phyloP scores from a whole-genome alignment of 2,113 vertebrate species.

The Alces alces region DNA sequence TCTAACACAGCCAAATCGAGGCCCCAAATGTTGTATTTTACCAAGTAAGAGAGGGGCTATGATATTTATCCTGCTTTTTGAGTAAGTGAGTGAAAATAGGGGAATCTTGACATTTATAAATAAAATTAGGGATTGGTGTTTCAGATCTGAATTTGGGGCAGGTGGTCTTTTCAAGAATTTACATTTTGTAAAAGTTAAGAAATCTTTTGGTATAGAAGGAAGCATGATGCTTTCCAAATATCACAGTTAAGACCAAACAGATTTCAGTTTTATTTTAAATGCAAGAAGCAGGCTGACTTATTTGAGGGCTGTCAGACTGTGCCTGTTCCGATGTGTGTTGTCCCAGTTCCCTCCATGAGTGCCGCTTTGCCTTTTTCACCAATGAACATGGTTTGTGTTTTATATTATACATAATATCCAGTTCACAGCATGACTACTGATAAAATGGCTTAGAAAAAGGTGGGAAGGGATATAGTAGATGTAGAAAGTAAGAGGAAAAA shows the following conservation, averaged over 20 bases:
- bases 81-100: not conserved
- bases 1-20: not conserved
- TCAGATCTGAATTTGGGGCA: constrained; percentile 3
- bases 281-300: not conserved
- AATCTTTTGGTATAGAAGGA: constrained; percentile 42
- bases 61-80: constrained; percentile 21
- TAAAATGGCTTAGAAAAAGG: not conserved
- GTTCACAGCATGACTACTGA: not conserved
- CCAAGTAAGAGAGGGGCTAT: constrained; percentile 19
- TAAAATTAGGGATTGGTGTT: not conserved
- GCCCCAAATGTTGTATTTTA: constrained; percentile 15
- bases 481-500: not conserved
- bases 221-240: not conserved
- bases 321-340: not conserved
- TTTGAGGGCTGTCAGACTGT: not conserved
- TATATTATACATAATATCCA: not conserved
- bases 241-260: not conserved
- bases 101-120: not conserved
- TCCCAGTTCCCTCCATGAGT: not conserved
- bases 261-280: constrained; percentile 45
- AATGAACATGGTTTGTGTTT: not conserved
- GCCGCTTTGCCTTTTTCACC: not conserved
- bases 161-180: not conserved
- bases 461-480: not conserved
- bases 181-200: constrained; percentile 31